Evolutionary conservation across 2,797 vertebrate genomes (phyloP).

Genomic region (Selene dorsalis): DNA sequence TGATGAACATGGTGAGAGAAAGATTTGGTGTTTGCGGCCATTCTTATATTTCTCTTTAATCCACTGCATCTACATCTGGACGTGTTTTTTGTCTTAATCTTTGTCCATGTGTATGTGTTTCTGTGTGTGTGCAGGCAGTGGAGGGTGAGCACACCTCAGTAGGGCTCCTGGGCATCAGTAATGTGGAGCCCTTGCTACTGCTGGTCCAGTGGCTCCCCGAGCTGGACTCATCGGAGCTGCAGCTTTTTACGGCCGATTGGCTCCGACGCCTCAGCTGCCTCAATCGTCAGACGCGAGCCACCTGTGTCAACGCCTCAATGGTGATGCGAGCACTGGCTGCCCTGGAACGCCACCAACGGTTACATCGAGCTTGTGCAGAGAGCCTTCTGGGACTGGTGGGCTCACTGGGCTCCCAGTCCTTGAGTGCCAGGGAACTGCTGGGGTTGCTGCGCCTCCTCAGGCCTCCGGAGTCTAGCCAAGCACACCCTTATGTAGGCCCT

Average conservation of each 20-base stretch:
- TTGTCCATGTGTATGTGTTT: background rate
- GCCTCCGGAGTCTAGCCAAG: slow-evolving; percentile 81
- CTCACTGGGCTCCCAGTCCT: slow-evolving; percentile 93
- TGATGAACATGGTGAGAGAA: slow-evolving; percentile 97
- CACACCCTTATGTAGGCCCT: slow-evolving; percentile 88
- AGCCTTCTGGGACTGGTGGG: slow-evolving; percentile 92
- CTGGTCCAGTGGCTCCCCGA: slow-evolving; percentile 97
- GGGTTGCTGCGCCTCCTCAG: slow-evolving; percentile 88
- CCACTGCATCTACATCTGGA: background rate
- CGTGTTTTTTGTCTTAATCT: slow-evolving; percentile 4
- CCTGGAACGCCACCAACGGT: slow-evolving; percentile 80
- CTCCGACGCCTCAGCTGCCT: slow-evolving; percentile 94
- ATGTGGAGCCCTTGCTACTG: slow-evolving; percentile 94
- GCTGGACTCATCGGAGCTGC: slow-evolving; percentile 90
- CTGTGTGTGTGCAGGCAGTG: slow-evolving; percentile 84
- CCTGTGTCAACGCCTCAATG: slow-evolving; percentile 95
- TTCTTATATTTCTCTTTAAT: background rate
- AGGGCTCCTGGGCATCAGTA: slow-evolving; percentile 95
- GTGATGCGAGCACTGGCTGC: slow-evolving; percentile 87
- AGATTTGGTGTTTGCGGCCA: background rate
- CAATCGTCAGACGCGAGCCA: slow-evolving; percentile 93
- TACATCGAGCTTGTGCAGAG: slow-evolving; percentile 90
- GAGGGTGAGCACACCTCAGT: slow-evolving; percentile 97
- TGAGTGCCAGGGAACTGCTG: slow-evolving; percentile 90
- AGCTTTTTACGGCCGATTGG: slow-evolving; percentile 94